Percentiles rank a stretch among this genome's conserved stretches.
These are phyloP conservation scores for Volucella bombylans DNA, from an alignment of 2,888 invertebrate genomes.

Conservation along the genomic window DNA sequence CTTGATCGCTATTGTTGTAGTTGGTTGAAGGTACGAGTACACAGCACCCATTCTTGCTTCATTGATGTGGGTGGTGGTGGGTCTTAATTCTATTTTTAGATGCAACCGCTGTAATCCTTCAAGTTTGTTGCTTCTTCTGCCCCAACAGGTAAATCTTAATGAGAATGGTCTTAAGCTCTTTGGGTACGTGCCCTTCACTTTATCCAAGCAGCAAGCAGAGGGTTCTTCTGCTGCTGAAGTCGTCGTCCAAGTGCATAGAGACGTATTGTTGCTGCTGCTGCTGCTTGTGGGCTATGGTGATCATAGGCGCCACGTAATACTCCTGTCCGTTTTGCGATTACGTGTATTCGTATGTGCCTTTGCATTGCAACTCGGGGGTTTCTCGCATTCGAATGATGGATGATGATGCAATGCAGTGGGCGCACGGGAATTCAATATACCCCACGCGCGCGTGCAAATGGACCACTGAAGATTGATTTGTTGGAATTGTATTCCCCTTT, in stretches of 20 bases:
- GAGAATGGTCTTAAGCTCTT: constrained; percentile 51
- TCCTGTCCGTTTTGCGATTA: constrained; percentile 35
- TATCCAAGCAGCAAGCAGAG: not conserved
- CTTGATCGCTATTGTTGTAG: not conserved
- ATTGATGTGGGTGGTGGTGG: constrained; percentile 42
- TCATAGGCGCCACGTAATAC: constrained; percentile 66
- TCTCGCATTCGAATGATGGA: constrained; percentile 40
- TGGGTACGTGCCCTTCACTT: not conserved
- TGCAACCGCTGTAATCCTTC: constrained; percentile 15
- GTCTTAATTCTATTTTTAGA: constrained; percentile 40
- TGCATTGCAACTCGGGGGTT: not conserved
- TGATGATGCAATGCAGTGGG: constrained; percentile 60
- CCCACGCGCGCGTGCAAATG: constrained; percentile 4
- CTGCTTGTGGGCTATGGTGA: constrained; percentile 10
- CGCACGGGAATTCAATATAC: constrained; percentile 59
- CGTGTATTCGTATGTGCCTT: constrained; percentile 31
- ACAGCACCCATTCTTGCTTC: constrained; percentile 31
- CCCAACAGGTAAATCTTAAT: constrained; percentile 66
- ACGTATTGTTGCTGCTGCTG: constrained; percentile 9
- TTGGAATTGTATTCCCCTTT: constrained; percentile 44
- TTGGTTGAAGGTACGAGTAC: not conserved
- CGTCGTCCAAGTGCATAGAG: constrained; percentile 44
- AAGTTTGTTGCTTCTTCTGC: not conserved
- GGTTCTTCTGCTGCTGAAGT: constrained; percentile 20
- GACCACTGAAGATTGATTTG: constrained; percentile 65